These are phyloP conservation scores for Pelagia noctiluca DNA, from an alignment of 30 jellyfish, hydroid and myxozoan genomes.

Conservation along the genomic window DNA sequence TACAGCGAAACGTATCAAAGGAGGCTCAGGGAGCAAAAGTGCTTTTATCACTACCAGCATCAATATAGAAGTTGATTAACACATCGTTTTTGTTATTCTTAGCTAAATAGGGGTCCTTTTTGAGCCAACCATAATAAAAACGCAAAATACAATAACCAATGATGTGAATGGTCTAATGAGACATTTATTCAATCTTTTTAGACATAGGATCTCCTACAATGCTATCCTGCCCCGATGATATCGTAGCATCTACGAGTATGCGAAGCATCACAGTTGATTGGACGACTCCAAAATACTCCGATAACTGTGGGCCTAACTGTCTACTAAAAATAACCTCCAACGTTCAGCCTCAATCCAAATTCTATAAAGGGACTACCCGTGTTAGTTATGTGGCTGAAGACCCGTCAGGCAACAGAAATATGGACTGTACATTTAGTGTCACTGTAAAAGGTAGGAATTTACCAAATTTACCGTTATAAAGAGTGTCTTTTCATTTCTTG, in stretches of 20 bases:
- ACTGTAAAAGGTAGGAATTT: conserved; percentile 64
- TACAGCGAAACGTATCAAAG: no score
- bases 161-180: no score
- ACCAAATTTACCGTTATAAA: no score
- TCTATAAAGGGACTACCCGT: conserved; percentile 13
- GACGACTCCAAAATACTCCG: conserved; percentile 74
- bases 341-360: conserved; percentile 20
- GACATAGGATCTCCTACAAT: conserved; percentile 75
- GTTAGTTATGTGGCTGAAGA: conserved; percentile 77
- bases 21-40: no score
- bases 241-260: conserved; percentile 46
- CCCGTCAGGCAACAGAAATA: conserved; percentile 81
- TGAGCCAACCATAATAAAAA: no score
- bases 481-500: no score
- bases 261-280: conserved; percentile 43
- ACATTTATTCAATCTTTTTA: no score
- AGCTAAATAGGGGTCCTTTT: no score
- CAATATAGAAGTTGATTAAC: no score
- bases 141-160: no score
- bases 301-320: conserved; percentile 88
- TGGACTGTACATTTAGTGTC: conserved; percentile 78
- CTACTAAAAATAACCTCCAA: conserved; percentile 35
- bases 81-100: no score
- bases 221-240: conserved; percentile 70
- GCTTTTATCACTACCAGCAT: no score